Conservation (phyloP, 2,888 invertebrate species). For the Dolichopus griseipennis region DNA sequence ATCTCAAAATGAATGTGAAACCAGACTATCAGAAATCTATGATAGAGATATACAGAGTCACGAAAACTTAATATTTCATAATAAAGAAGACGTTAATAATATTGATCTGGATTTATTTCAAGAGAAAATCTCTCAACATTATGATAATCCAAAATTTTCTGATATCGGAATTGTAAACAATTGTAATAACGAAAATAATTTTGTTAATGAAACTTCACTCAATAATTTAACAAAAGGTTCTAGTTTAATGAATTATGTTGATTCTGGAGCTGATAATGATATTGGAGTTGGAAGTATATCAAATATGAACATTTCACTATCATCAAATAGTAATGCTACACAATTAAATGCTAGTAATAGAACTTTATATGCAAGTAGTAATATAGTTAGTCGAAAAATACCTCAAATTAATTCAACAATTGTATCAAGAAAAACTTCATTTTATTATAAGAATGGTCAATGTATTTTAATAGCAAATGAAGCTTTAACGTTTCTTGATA, state of each 20-base stretch:
- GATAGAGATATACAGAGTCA: background rate
- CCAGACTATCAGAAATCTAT: background rate
- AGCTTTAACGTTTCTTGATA: conserved; percentile 27
- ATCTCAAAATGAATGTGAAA: conserved; percentile 1
- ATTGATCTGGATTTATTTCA: background rate
- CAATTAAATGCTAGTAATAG: conserved; percentile 19
- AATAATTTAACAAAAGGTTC: background rate
- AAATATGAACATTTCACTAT: background rate
- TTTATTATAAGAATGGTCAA: conserved; percentile 25
- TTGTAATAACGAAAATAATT: background rate
- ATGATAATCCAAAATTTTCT: background rate
- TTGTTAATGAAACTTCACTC: background rate
- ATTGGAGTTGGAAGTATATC: too few relatives aligned
- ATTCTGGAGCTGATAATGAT: conserved; percentile 7
- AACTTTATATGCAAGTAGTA: conserved; percentile 29
- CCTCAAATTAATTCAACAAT: conserved; percentile 29
- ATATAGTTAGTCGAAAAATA: conserved; percentile 30
- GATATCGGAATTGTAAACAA: background rate
- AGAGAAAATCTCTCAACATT: background rate
- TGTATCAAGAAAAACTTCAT: conserved; percentile 27
- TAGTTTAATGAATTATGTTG: background rate
- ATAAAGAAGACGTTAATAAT: background rate
- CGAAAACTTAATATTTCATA: too few relatives aligned
- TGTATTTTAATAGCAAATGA: conserved; percentile 25
- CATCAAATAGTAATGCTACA: background rate